Conservation (phyloP, 2,888 invertebrate species). For the Cheilosia vernalis region DNA sequence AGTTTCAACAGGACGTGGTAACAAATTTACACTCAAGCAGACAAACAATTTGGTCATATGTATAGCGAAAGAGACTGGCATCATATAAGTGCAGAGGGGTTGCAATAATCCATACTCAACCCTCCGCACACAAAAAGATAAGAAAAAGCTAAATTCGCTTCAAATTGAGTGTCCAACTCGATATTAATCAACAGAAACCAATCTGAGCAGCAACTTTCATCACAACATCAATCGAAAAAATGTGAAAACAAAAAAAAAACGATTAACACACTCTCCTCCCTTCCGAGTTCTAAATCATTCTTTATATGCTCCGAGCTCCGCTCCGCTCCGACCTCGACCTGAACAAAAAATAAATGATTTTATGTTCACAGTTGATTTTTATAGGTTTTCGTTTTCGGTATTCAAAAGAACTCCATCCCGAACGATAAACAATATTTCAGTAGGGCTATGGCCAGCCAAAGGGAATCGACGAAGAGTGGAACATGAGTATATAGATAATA, state of each 20-base stretch:
- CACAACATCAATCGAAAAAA: conserved; percentile 17
- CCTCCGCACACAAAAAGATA: too few relatives aligned
- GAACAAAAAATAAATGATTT: conserved; percentile 39
- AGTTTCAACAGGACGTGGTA: too few relatives aligned
- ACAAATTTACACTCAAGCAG: too few relatives aligned
- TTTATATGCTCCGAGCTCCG: conserved; percentile 34
- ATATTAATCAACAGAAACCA: neutral
- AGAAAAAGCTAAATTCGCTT: too few relatives aligned
- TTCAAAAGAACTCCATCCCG: conserved; percentile 9
- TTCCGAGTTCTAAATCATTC: conserved; percentile 53
- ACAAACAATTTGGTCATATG: too few relatives aligned
- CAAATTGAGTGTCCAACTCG: neutral
- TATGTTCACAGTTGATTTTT: conserved; percentile 71
- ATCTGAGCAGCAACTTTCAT: neutral
- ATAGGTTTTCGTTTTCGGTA: conserved; percentile 54
- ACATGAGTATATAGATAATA: conserved; percentile 68
- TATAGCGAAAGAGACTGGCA: too few relatives aligned
- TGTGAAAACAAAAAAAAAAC: conserved; percentile 4
- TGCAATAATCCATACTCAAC: too few relatives aligned
- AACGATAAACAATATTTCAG: conserved; percentile 39
- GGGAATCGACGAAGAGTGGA: conserved; percentile 41
- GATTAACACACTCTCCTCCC: conserved; percentile 10
- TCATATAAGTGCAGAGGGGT: too few relatives aligned
- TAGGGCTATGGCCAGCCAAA: conserved; percentile 43
- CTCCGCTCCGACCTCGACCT: neutral